These are phyloP conservation scores for Agelaius phoeniceus DNA, from an alignment of 2,113 vertebrate species.

Conservation along the genomic window DNA sequence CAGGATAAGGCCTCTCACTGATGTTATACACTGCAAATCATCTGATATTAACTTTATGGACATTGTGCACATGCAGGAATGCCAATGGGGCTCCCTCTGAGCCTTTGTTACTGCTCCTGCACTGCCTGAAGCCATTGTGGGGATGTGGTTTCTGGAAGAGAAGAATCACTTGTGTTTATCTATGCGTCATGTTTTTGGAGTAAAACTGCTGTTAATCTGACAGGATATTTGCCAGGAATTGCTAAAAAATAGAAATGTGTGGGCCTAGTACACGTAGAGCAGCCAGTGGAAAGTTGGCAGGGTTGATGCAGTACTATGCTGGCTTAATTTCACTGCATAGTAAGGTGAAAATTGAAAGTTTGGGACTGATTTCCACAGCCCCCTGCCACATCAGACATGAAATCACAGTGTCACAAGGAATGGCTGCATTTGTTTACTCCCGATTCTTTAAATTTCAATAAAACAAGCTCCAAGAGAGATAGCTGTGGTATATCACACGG, in stretches of 20 bases:
- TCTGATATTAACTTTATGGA: not conserved
- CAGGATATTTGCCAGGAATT: conserved; percentile 55
- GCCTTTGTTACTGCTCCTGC: not conserved
- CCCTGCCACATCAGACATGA: not conserved
- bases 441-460: not conserved
- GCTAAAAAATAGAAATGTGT: conserved; percentile 50
- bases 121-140: not conserved
- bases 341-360: conserved; percentile 15
- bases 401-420: not conserved
- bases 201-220: conserved; percentile 29
- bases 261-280: not conserved
- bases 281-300: conserved; percentile 59
- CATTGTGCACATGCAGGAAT: accelerated
- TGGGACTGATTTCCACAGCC: not conserved
- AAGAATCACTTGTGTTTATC: not conserved
- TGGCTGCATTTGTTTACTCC: not conserved
- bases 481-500: not conserved
- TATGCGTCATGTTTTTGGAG: conserved; percentile 1
- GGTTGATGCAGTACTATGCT: not conserved
- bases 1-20: not conserved
- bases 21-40: not conserved
- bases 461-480: not conserved
- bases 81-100: not conserved
- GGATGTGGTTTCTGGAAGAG: conserved; percentile 9
- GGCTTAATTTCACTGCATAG: conserved; percentile 9